phyloP scores from a whole-genome alignment of 2,797 vertebrate species.

The Anomalospiza imberbis region DNA sequence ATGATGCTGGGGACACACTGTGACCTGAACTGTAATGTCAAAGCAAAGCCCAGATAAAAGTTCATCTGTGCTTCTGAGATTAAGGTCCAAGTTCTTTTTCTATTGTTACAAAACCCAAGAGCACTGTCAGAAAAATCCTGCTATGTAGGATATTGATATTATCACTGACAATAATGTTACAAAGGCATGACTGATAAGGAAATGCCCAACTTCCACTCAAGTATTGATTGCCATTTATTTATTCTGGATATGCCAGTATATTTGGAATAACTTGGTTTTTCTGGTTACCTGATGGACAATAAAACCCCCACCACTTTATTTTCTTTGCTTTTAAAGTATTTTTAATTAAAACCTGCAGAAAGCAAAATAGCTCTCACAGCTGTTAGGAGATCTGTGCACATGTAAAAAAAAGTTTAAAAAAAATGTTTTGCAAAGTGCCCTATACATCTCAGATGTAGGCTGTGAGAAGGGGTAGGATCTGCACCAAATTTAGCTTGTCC shows the following conservation, averaged over 20 bases:
- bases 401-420: neutral
- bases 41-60: neutral
- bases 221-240: neutral
- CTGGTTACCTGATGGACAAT: neutral
- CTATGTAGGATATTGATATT: neutral
- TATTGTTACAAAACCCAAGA: neutral
- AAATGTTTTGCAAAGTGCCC: neutral
- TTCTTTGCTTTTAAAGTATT: neutral
- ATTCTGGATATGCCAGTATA: neutral
- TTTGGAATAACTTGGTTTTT: neutral
- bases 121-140: neutral
- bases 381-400: neutral
- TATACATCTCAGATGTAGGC: neutral
- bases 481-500: neutral
- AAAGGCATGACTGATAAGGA: neutral
- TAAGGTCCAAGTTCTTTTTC: neutral
- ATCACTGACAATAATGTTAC: neutral
- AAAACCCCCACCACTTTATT: neutral
- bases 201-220: neutral
- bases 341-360: neutral
- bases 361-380: neutral
- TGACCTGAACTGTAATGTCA: neutral
- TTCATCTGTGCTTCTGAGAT: neutral
- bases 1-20: accelerated
- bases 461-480: neutral